phyloP scores from a whole-genome alignment of 2,797 vertebrate species.

The Sciaenops ocellatus region DNA sequence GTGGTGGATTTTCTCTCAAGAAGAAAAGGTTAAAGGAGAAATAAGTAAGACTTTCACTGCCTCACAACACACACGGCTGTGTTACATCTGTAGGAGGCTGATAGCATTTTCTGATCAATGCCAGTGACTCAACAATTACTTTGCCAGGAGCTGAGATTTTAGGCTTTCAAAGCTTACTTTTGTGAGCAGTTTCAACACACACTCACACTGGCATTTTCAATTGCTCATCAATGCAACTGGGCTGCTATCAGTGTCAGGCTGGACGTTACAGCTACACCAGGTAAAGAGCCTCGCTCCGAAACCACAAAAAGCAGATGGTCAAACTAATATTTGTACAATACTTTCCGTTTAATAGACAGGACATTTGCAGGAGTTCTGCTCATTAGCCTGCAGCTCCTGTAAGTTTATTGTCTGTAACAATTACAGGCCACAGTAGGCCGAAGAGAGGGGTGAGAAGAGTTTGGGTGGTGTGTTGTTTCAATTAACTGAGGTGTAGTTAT shows the following conservation, averaged over 20 bases:
- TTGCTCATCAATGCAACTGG: slow-evolving; percentile 40
- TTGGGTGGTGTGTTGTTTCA: not conserved
- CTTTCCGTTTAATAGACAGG: not conserved
- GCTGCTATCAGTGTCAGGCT: slow-evolving; percentile 31
- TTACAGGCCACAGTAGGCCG: not conserved
- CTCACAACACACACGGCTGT: slow-evolving; percentile 29
- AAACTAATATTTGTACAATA: not conserved
- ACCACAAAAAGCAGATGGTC: not conserved
- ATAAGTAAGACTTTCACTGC: slow-evolving; percentile 30
- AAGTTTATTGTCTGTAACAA: not conserved
- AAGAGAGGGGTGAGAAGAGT: not conserved
- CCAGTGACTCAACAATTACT: slow-evolving; percentile 39
- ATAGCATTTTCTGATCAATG: slow-evolving; percentile 57
- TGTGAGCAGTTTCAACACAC: slow-evolving; percentile 37
- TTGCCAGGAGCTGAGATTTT: slow-evolving; percentile 36
- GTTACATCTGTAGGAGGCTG: slow-evolving; percentile 49
- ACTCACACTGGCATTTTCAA: slow-evolving; percentile 39
- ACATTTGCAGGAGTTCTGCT: not conserved
- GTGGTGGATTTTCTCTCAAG: not conserved
- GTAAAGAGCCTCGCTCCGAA: slow-evolving; percentile 22
- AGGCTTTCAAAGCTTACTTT: slow-evolving; percentile 37
- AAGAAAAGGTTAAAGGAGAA: slow-evolving; percentile 42
- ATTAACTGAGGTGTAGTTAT: not conserved
- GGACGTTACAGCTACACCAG: not conserved
- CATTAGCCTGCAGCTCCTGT: not conserved